Evolutionary conservation across 2,888 invertebrate genomes (phyloP), one percentile per base, ranked within the genome.

Genomic region (Pseudanteris insignis): DNA sequence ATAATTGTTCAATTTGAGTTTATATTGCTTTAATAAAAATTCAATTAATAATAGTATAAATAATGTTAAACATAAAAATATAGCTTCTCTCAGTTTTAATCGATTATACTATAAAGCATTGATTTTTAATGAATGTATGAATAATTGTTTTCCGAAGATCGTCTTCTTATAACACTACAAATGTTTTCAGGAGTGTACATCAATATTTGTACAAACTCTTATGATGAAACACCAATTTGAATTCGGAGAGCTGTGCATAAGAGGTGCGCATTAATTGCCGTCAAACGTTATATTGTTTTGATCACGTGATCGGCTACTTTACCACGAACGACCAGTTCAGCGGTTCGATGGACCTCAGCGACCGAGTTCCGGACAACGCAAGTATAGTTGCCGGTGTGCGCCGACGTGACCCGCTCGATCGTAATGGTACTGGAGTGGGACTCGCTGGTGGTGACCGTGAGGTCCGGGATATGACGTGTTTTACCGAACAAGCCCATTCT

Each of bases 331-430:
- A 82, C 77, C 67, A 82, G 77, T 67, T 80, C 80, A 58, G 82
- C 81, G 55, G 82, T 82, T 71, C 78, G 76, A 41, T 72, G 70
- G 64, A 80, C 79, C 68, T 79, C 78, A 67, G 79, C 93, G 8
- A 94, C 94, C 13, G 92, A 86, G 81, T 94, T 94, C 37, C 88
- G 88, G n/a, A 92, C 92, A 44, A 91, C 88, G 80, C 94, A 94
- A n/a, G 93, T 92, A 77, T 93, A 93, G 81, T 92, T 94, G 73
- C 95, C 94, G 70, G 89, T 91, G 78, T 94, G 92, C 41, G 88
- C 85, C 18, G 93, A 91, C 48, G 89, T 88, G 63, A 94, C 90
- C 77, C 89, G 88, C 75, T 94, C 93, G 70, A 94, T 92, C 70
- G 92, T 89, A 67, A 94, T 84, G 38, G 90, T 89, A 28, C 92